These are phyloP conservation scores for Catharus minimus DNA, from an alignment of 2,113 vertebrate species.

Conservation along the genomic window DNA sequence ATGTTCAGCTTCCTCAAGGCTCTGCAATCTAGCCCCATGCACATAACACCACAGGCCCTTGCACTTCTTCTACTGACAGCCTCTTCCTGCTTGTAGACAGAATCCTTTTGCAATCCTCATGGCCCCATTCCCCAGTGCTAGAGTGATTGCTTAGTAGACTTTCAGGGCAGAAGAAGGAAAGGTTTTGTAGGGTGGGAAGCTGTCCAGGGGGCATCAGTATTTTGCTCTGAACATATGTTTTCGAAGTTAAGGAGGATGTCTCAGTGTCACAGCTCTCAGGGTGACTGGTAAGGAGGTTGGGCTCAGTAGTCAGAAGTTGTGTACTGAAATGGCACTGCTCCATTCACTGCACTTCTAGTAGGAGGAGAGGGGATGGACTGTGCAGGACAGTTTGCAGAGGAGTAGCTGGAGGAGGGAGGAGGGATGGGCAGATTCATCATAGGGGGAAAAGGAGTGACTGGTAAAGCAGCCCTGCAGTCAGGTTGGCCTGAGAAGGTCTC, in stretches of 20 bases:
- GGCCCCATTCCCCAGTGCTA: not conserved
- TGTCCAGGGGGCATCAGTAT: accelerated
- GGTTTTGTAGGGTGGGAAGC: not conserved
- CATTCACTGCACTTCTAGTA: not conserved
- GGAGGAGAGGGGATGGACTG: not conserved
- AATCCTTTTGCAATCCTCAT: not conserved
- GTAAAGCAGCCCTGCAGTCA: not conserved
- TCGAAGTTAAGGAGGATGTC: not conserved
- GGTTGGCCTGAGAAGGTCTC: not conserved
- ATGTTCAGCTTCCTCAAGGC: not conserved
- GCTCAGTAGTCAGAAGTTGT: not conserved
- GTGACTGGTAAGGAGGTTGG: not conserved
- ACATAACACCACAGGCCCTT: not conserved
- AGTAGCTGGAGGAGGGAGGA: not conserved
- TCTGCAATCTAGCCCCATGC: not conserved
- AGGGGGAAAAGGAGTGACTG: not conserved
- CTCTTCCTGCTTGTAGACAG: not conserved
- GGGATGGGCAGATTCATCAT: not conserved
- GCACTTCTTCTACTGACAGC: not conserved
- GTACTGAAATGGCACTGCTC: not conserved
- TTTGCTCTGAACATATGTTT: not conserved
- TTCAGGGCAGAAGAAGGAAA: not conserved
- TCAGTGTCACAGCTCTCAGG: not conserved
- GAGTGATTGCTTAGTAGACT: not conserved
- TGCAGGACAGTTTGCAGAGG: not conserved